Base-by-base conservation (phyloP, 92 coral and sea anemone species). In the Heteractis magnifica region DNA sequence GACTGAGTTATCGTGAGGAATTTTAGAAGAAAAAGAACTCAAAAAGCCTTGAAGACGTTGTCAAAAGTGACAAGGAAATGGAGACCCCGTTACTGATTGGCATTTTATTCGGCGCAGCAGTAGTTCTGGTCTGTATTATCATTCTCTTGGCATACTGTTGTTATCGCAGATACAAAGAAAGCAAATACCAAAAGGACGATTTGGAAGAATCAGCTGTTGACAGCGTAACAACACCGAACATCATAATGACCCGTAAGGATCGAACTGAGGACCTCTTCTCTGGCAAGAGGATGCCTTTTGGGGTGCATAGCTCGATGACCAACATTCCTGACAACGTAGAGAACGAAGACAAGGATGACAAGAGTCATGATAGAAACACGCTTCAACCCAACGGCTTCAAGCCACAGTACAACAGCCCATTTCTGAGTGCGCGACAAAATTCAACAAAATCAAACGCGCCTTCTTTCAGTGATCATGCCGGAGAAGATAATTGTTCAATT, bases 261-360 rank as follows among this genome's bases (percentile, higher is more conserved):
- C 75, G 83, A 1, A 80, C 83, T 8, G 83, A 80, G 13, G 83
- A 80, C 49, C 18, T 80, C 9, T 80, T 80, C 26, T 62, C 83
- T 1, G 83, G 83, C 12, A 80, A 80, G 49, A 64, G 75, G 64
- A 64, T 65, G 59, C 83, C 83, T 5, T 80, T 80, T 80, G 83
- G 83, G 1, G 83, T 80, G 15, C 83, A 80, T 13, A 80, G 71
- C 49, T 80, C 83, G 4, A 80, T 80, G 75, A 64, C 52, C 8
- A 80, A 44, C 52, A 64, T 80, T n/a, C 83, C 64, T 49, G 83
- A 65, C 3, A 75, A 72, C 21, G 34, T 64, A n/a, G 82, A 79
- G 44, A 77, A 62, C 7, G 70, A 62, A 18, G 70, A 62, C 9
- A 6, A 62, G 26, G 70, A 62, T 34, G 44, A 34, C 4, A 62